A percentile compares a stretch with the other conserved stretches of the same genome.
Evolutionary conservation across 2,797 vertebrate species (phyloP).

Genomic region (Hippopotamyrus pictus): DNA sequence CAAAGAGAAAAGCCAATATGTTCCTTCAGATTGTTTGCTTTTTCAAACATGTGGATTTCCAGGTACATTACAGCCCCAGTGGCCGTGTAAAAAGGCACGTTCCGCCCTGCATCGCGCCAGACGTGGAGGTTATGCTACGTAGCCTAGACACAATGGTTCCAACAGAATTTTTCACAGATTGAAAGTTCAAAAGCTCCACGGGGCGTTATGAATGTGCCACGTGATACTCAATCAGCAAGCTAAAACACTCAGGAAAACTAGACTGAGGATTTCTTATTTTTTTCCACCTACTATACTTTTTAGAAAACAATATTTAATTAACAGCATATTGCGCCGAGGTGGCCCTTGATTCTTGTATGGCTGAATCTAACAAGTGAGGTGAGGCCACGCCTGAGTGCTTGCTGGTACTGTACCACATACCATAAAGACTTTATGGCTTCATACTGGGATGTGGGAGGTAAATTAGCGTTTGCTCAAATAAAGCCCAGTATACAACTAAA

Average conservation of each 20-base stretch:
- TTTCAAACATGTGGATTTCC: slow-evolving; percentile 25
- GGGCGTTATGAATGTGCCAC: slow-evolving; percentile 54
- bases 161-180: slow-evolving; percentile 62
- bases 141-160: slow-evolving; percentile 62
- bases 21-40: slow-evolving; percentile 22
- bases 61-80: slow-evolving; percentile 26
- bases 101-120: slow-evolving; percentile 50
- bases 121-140: slow-evolving; percentile 63
- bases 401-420: slow-evolving; percentile 84
- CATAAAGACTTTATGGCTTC: slow-evolving; percentile 93
- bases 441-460: slow-evolving; percentile 74
- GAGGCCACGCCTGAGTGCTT: slow-evolving; percentile 87
- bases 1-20: slow-evolving; percentile 28
- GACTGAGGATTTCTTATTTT: slow-evolving; percentile 51
- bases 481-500: slow-evolving; percentile 1
- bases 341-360: slow-evolving; percentile 61
- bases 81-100: slow-evolving; percentile 13
- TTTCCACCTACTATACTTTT: slow-evolving; percentile 29
- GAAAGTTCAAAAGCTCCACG: slow-evolving; percentile 60
- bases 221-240: slow-evolving; percentile 56
- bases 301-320: slow-evolving; percentile 59
- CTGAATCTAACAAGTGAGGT: slow-evolving; percentile 93
- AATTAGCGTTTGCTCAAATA: slow-evolving; percentile 43
- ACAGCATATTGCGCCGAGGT: slow-evolving; percentile 57
- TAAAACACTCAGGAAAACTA: slow-evolving; percentile 38